Percentiles rank a stretch among this genome's conserved stretches.
phyloP scores from a whole-genome alignment of 92 coral and sea anemone genomes.

The Palythoa grandis region DNA sequence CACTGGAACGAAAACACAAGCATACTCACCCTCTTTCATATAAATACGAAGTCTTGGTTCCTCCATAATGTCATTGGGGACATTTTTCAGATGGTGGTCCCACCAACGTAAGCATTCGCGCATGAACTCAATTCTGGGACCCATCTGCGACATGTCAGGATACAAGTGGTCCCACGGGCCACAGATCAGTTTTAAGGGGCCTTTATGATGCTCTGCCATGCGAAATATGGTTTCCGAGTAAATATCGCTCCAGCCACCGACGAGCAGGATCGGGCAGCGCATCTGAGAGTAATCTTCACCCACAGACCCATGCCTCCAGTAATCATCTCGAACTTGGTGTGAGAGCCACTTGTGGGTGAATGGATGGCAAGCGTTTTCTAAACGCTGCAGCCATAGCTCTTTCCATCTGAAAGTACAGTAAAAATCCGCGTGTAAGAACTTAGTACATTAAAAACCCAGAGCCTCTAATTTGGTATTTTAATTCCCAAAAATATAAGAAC shows the following conservation, averaged over 20 bases:
- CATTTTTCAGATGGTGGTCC: constrained; percentile 78
- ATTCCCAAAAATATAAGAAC: too few relatives aligned
- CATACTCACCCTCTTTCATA: constrained; percentile 60
- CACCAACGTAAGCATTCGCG: constrained; percentile 75
- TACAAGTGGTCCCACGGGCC: constrained; percentile 88
- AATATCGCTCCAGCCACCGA: constrained; percentile 80
- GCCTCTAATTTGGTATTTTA: too few relatives aligned
- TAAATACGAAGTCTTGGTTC: constrained; percentile 69
- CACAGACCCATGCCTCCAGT: constrained; percentile 83
- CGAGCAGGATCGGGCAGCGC: constrained; percentile 67
- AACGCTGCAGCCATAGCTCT: constrained; percentile 78
- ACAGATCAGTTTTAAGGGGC: constrained; percentile 62
- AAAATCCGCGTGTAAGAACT: too few relatives aligned
- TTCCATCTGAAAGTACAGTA: constrained; percentile 61
- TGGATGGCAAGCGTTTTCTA: constrained; percentile 56
- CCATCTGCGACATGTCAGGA: constrained; percentile 63
- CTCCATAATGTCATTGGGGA: constrained; percentile 64
- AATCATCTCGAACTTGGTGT: constrained; percentile 77
- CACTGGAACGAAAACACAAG: background rate
- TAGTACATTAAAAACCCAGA: too few relatives aligned
- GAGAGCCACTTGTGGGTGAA: constrained; percentile 77
- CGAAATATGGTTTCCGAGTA: constrained; percentile 72
- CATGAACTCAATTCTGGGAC: constrained; percentile 73
- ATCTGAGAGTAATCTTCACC: constrained; percentile 69
- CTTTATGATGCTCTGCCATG: constrained; percentile 67